phyloP scores from a whole-genome alignment of 2,888 invertebrate genomes.

The Anthophora plumipes region DNA sequence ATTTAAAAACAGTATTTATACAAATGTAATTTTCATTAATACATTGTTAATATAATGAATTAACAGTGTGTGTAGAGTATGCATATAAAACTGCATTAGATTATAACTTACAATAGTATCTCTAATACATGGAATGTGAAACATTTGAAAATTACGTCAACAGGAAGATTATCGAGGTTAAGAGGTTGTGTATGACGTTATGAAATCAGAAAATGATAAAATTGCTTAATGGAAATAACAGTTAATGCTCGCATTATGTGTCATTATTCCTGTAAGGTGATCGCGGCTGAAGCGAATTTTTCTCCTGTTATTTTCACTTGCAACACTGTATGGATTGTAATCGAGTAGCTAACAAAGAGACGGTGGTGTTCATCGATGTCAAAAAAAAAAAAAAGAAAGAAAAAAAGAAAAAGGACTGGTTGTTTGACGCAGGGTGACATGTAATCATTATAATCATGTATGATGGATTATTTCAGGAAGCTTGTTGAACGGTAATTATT shows the following conservation, averaged over 20 bases:
- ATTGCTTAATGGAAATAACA: slow-evolving; percentile 7
- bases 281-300: not conserved
- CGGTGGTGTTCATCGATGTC: slow-evolving; percentile 7
- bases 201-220: not conserved
- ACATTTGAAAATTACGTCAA: not conserved
- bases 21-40: no score
- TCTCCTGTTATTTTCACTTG: slow-evolving; percentile 40
- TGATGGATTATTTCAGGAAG: slow-evolving; percentile 69
- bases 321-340: slow-evolving; percentile 27
- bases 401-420: slow-evolving; percentile 40
- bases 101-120: no score
- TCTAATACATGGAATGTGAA: no score
- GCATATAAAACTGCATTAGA: no score
- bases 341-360: not conserved
- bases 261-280: slow-evolving; percentile 21
- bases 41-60: no score
- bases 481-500: slow-evolving; percentile 46
- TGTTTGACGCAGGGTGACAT: slow-evolving; percentile 59
- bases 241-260: slow-evolving; percentile 14
- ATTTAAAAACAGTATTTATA: no score
- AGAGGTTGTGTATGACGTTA: not conserved
- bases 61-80: no score
- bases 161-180: not conserved
- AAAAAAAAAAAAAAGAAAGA: slow-evolving; percentile 38
- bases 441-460: slow-evolving; percentile 75